phyloP scores from a whole-genome alignment of 2,797 vertebrate species.

The Choloepus didactylus region DNA sequence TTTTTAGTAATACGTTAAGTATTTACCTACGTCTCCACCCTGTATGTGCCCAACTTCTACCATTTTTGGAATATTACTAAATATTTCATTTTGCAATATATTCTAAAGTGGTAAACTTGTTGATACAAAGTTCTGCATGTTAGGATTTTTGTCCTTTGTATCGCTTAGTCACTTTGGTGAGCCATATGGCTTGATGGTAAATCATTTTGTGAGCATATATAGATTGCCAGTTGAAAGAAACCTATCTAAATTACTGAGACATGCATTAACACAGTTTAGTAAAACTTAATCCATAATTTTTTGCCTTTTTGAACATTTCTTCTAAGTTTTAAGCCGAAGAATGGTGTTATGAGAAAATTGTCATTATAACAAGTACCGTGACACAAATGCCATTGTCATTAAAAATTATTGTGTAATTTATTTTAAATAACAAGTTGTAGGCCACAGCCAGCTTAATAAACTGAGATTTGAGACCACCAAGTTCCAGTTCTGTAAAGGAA shows the following conservation, averaged over 20 bases:
- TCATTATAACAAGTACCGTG: not conserved
- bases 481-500: slow-evolving; percentile 25
- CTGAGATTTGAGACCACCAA: not conserved
- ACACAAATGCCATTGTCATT: slow-evolving; percentile 17
- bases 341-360: not conserved
- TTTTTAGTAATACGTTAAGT: not conserved
- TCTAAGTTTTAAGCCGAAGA: slow-evolving; percentile 43
- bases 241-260: slow-evolving; percentile 49
- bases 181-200: slow-evolving; percentile 60
- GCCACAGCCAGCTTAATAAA: not conserved
- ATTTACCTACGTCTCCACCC: not conserved
- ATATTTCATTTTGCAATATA: not conserved
- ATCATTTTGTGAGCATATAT: slow-evolving; percentile 47
- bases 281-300: not conserved
- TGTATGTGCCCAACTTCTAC: slow-evolving; percentile 13
- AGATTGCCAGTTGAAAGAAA: slow-evolving; percentile 64
- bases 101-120: slow-evolving; percentile 69
- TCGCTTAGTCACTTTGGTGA: slow-evolving; percentile 75
- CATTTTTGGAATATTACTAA: slow-evolving; percentile 3
- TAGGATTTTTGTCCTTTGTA: slow-evolving; percentile 34
- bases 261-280: not conserved
- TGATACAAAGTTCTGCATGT: slow-evolving; percentile 45
- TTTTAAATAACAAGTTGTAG: slow-evolving; percentile 11
- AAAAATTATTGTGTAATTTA: slow-evolving; percentile 18
- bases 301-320: not conserved